Evolutionary conservation across 2,113 vertebrate genomes (phyloP), one percentile per base, ranked within the genome.

Genomic region (Labeo rohita): DNA sequence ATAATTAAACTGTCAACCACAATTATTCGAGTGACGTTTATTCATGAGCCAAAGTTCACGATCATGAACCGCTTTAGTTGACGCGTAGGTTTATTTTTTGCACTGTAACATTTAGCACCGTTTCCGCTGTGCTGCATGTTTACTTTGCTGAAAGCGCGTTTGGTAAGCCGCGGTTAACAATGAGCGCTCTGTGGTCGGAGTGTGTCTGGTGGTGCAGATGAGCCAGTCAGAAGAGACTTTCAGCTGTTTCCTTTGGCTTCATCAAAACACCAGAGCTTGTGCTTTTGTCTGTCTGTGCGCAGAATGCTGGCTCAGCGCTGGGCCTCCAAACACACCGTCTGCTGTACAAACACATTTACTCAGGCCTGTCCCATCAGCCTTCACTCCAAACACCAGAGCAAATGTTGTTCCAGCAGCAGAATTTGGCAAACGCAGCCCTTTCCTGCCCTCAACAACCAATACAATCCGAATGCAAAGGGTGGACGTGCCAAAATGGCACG

Each of bases 301-400:
- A 12, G 16, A 94, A 86, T 90, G 95, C 94, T 90, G 90, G 76
- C 88, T 93, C 93, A 93, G 93, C 93, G 70, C 82, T 89, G 91
- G 50, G 80, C 86, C 83, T 92, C 91, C 86, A 86, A 88, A 93
- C 89, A 86, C 79, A 39, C 66, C 6, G 23, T 45, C 61, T 61
- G 50, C 50, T 74, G 23, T 83, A 70, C 68, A 86, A 77, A 75
- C 83, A 74, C 65, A 0, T 79, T 70, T 43, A 39, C 34, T 3
- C 66, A 43, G 45, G 21, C 23, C 43, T 18, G 6, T 34, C 56
- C 23, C 21, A 11, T 75, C 43, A 13, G 54, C n/a, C 66, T 13
- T 81, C 50, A 81, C 78, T 12, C 50, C 34, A 59, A 11, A 21
- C 54, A 43, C 11, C 7, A 63, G 3, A 61, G 77, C 54, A 61